Percentiles rank a stretch among this genome's conserved stretches.
Evolutionary conservation across 2,113 vertebrate genomes (phyloP).

Genomic region (Lampris megalopsis): DNA sequence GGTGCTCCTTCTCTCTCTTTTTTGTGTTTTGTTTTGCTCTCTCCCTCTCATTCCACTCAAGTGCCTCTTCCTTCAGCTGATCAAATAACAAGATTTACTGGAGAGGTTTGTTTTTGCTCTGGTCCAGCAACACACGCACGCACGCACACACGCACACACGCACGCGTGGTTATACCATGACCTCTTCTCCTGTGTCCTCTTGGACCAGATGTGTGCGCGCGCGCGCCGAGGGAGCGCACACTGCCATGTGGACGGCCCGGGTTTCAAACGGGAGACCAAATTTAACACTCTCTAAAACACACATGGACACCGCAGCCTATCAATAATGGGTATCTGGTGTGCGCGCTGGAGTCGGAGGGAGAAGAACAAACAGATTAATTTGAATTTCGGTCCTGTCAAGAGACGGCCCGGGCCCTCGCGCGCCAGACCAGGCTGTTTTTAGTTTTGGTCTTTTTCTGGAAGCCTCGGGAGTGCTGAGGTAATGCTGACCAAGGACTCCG

Average conservation of each 20-base stretch:
- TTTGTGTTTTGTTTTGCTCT: not conserved
- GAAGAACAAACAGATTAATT: conserved; percentile 8
- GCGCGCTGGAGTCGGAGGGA: not conserved
- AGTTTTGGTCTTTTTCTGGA: not conserved
- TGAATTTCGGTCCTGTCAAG: not conserved
- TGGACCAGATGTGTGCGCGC: not conserved
- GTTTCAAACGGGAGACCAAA: conserved; percentile 6
- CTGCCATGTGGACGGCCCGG: not conserved
- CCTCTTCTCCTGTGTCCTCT: conserved; percentile 10
- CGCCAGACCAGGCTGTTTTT: not conserved
- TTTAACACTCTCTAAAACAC: conserved; percentile 11
- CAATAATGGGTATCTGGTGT: conserved; percentile 5
- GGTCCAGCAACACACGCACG: not conserved
- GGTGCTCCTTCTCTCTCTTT: not conserved
- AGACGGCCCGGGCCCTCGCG: not conserved
- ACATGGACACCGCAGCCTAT: not conserved
- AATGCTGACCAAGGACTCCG: conserved; percentile 6
- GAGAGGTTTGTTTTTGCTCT: conserved; percentile 25
- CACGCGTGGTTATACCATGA: not conserved
- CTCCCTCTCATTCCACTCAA: not conserved
- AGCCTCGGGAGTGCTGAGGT: conserved; percentile 3
- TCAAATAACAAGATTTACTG: conserved; percentile 58
- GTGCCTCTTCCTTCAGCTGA: conserved; percentile 20
- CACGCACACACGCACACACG: too few relatives aligned
- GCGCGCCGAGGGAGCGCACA: not conserved